phyloP scores from a whole-genome alignment of 1,140 invertebrate species.

The Mizuhopecten yessoensis region DNA sequence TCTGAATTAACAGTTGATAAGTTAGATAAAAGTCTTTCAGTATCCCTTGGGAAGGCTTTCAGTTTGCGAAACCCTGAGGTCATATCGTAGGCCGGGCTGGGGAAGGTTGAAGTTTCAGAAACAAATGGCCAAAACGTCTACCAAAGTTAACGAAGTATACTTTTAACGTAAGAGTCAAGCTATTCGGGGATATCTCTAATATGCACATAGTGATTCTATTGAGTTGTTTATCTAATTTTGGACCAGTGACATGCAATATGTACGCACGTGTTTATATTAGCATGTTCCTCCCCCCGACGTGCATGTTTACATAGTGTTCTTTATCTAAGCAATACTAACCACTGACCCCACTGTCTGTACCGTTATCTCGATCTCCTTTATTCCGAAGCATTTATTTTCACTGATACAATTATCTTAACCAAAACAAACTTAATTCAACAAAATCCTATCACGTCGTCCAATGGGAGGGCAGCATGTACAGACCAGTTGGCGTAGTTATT shows the following conservation, averaged over 20 bases:
- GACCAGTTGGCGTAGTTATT: constrained; percentile 15
- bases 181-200: no score
- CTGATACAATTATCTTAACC: constrained; percentile 3
- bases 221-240: neutral
- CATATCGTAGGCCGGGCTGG: no score
- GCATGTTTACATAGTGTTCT: neutral
- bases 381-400: neutral
- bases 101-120: no score
- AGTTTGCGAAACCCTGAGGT: no score
- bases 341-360: neutral
- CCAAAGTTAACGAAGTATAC: no score
- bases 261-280: neutral
- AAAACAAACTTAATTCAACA: neutral
- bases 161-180: no score
- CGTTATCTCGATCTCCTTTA: neutral
- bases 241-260: neutral
- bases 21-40: no score
- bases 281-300: neutral
- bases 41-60: no score
- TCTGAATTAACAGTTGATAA: no score
- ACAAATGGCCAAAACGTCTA: no score
- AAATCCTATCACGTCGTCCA: neutral
- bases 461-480: neutral
- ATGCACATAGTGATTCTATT: no score
- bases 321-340: neutral